These are phyloP conservation scores for Luperina nickerlii DNA, from an alignment of 2,888 invertebrate genomes.

Conservation along the genomic window DNA sequence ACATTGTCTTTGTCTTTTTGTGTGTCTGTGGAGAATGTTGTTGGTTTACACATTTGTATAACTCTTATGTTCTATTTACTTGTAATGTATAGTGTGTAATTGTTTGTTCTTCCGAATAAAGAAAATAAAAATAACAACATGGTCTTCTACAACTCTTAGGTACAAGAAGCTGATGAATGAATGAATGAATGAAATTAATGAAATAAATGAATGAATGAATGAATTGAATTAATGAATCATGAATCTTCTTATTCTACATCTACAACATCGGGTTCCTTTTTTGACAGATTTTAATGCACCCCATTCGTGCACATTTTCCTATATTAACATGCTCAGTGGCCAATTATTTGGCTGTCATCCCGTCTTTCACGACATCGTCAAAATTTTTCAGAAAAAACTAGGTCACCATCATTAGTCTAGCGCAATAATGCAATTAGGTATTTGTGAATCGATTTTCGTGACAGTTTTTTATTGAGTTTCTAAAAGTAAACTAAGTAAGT, in stretches of 20 bases:
- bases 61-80: too few relatives aligned
- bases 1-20: too few relatives aligned
- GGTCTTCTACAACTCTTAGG: not conserved
- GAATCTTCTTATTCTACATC: not conserved
- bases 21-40: too few relatives aligned
- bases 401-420: not conserved
- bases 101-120: too few relatives aligned
- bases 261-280: not conserved
- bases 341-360: conserved; percentile 22
- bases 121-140: too few relatives aligned
- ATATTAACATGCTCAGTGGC: not conserved
- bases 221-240: too few relatives aligned
- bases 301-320: not conserved
- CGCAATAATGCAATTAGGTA: not conserved
- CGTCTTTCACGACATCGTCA: not conserved
- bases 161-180: too few relatives aligned
- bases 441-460: conserved; percentile 4
- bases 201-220: too few relatives aligned
- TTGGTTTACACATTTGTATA: too few relatives aligned
- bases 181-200: too few relatives aligned
- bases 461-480: not conserved
- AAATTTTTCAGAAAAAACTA: not conserved
- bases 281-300: not conserved
- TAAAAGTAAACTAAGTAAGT: not conserved
- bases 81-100: too few relatives aligned